phyloP scores from a whole-genome alignment of 1,140 invertebrate genomes.

The Lethrus apterus region DNA sequence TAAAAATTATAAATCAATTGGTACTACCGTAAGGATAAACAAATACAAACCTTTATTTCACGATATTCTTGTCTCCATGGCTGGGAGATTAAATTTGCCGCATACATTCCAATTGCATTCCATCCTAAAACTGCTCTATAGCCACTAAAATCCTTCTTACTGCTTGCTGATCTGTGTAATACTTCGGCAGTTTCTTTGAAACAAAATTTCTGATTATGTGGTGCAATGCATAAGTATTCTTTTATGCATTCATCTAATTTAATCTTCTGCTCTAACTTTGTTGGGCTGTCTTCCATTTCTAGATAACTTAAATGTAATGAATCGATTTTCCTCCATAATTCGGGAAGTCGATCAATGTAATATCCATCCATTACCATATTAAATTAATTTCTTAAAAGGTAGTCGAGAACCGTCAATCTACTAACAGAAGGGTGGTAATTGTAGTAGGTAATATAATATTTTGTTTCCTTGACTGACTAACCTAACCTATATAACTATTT shows the following conservation, averaged over 20 bases:
- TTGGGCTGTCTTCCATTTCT: constrained; percentile 66
- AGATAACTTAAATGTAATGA: constrained; percentile 64
- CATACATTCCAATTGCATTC: constrained; percentile 75
- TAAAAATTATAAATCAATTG: constrained; percentile 38
- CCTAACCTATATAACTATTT: constrained; percentile 11
- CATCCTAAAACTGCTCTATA: constrained; percentile 73
- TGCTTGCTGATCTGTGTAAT: constrained; percentile 61
- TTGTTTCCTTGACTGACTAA: not conserved
- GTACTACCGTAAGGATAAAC: not conserved
- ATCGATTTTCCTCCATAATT: constrained; percentile 61
- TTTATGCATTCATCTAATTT: constrained; percentile 71
- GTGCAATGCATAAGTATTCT: constrained; percentile 67
- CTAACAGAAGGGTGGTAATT: not conserved
- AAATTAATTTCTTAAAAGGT: constrained; percentile 5
- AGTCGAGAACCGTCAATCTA: not conserved
- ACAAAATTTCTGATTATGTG: constrained; percentile 72
- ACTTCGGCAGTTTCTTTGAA: constrained; percentile 66
- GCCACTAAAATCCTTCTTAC: constrained; percentile 65
- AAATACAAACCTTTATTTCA: constrained; percentile 60
- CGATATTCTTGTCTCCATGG: constrained; percentile 84
- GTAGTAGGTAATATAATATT: not conserved
- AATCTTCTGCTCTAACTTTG: constrained; percentile 62
- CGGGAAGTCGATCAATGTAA: constrained; percentile 47
- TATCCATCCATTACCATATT: constrained; percentile 37
- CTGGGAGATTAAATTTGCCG: constrained; percentile 73